A percentile compares a stretch with the other conserved stretches of the same genome.
Conservation (phyloP, 2,888 invertebrate genomes). For the Lepidochrysops patricia region DNA sequence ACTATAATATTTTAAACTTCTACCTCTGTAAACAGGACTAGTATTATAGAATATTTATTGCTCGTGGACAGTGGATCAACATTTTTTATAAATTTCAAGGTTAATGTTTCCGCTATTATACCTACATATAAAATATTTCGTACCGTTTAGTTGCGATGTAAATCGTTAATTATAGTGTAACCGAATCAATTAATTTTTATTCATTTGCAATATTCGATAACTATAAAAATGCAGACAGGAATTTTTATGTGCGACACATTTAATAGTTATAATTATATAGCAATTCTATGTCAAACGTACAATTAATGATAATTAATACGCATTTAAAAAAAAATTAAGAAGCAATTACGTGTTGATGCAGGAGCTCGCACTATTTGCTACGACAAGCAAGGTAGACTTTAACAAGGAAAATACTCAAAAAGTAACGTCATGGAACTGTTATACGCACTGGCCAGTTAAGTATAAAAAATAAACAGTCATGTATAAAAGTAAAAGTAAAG, state of each 20-base stretch:
- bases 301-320: no score
- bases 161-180: background rate
- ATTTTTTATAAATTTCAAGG: no score
- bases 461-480: conserved; percentile 6
- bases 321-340: no score
- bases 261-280: background rate
- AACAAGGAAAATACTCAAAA: background rate
- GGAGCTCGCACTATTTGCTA: background rate
- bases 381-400: background rate
- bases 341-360: background rate
- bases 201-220: background rate
- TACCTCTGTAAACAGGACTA: no score
- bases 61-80: no score
- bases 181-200: background rate
- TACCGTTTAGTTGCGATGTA: background rate
- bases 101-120: background rate
- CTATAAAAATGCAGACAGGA: background rate
- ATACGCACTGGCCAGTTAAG: background rate
- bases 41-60: no score
- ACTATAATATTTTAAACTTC: no score
- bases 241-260: background rate
- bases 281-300: background rate
- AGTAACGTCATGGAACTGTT: background rate
- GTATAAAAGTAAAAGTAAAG: conserved; percentile 19
- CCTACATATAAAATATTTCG: background rate